Percentiles rank a stretch among this genome's conserved stretches.
These are phyloP conservation scores for Macrophya alboannulata DNA, from an alignment of 2,888 invertebrate genomes.

Conservation along the genomic window DNA sequence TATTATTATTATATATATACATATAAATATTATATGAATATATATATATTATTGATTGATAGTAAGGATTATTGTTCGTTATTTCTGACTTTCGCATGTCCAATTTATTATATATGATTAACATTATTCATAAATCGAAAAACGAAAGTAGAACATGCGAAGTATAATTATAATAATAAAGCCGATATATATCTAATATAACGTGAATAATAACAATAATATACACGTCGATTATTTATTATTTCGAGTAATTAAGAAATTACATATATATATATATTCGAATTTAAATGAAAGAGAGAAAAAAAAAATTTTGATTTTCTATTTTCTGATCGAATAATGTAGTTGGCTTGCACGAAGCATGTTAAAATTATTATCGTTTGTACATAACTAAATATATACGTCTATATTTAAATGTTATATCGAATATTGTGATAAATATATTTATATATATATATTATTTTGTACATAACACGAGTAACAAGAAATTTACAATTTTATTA, in stretches of 20 bases:
- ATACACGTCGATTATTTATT: neutral
- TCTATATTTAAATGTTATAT: conserved; percentile 14
- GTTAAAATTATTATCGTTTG: neutral
- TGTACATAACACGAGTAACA: conserved; percentile 11
- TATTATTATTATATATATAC: neutral
- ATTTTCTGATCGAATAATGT: conserved; percentile 24
- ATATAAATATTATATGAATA: neutral
- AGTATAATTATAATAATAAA: neutral
- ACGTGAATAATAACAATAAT: neutral
- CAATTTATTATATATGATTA: neutral
- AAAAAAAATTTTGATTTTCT: neutral
- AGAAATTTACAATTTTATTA: neutral
- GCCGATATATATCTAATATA: neutral
- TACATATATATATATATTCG: neutral
- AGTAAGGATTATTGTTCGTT: conserved; percentile 4
- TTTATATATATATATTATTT: neutral
- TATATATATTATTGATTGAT: conserved; percentile 3
- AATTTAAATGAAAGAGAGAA: neutral
- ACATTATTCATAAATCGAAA: neutral
- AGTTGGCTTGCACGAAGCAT: conserved; percentile 38
- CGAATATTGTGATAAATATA: neutral
- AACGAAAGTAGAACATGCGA: conserved; percentile 25
- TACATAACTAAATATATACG: neutral
- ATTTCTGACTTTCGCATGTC: conserved; percentile 15
- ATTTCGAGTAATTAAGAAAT: neutral